phyloP scores from a whole-genome alignment of 2,888 invertebrate genomes.

The Lithosia quadra region DNA sequence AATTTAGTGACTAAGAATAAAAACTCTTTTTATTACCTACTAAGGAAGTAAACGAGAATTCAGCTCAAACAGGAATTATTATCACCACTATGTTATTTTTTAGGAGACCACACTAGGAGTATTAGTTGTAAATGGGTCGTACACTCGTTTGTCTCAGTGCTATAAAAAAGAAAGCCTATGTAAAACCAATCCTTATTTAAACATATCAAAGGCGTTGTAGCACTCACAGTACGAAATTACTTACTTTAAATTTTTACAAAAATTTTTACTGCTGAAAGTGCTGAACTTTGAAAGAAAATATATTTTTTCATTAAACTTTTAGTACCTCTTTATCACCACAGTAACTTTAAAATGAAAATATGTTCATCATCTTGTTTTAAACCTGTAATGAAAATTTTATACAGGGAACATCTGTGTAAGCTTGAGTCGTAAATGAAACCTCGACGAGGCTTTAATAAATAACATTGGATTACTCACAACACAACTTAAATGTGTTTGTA shows the following conservation, averaged over 20 bases:
- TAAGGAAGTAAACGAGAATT: background rate
- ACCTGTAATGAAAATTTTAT: slow-evolving; percentile 26
- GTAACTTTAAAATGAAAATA: slow-evolving; percentile 6
- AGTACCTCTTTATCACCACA: background rate
- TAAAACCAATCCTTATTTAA: background rate
- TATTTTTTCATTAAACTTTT: background rate
- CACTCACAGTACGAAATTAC: background rate
- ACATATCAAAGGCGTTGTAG: background rate
- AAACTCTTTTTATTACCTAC: background rate
- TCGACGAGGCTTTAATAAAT: slow-evolving; percentile 30
- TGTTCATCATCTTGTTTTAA: slow-evolving; percentile 14
- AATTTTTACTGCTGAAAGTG: no score
- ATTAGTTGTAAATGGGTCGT: background rate
- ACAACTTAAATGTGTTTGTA: slow-evolving; percentile 8
- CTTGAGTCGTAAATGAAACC: slow-evolving; percentile 32
- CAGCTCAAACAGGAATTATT: background rate
- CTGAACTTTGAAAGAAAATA: background rate
- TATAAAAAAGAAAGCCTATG: background rate
- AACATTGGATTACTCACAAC: slow-evolving; percentile 20
- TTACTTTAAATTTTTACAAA: no score
- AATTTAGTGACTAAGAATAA: background rate
- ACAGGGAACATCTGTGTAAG: slow-evolving; percentile 26
- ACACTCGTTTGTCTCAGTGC: background rate
- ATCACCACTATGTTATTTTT: background rate
- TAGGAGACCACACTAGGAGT: no score